Conservation (phyloP, 2,797 vertebrate species). For the Danionella dracula region DNA sequence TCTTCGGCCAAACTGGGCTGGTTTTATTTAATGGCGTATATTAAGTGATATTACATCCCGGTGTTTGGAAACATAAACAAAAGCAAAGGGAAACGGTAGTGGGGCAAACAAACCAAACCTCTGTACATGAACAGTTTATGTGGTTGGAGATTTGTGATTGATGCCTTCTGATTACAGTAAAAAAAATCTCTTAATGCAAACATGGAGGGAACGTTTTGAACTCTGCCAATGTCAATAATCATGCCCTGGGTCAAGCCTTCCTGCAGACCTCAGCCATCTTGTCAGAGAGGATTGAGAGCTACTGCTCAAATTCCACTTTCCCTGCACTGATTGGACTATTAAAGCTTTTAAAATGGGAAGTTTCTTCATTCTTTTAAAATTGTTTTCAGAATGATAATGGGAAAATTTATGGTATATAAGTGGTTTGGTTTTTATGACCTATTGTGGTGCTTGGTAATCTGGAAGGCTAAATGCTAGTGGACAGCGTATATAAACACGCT, state of each 20-base stretch:
- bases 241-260: slow-evolving; percentile 33
- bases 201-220: slow-evolving; percentile 38
- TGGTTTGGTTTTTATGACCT: slow-evolving; percentile 26
- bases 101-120: slow-evolving; percentile 34
- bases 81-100: slow-evolving; percentile 20
- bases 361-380: slow-evolving; percentile 20
- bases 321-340: slow-evolving; percentile 41
- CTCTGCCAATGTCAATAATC: slow-evolving; percentile 49
- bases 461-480: neutral
- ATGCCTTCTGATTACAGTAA: slow-evolving; percentile 53
- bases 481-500: no score
- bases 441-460: slow-evolving; percentile 4
- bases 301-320: slow-evolving; percentile 34
- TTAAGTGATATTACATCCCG: slow-evolving; percentile 33
- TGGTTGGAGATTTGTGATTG: slow-evolving; percentile 44
- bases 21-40: slow-evolving; percentile 41
- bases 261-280: slow-evolving; percentile 42
- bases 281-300: slow-evolving; percentile 38
- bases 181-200: slow-evolving; percentile 52
- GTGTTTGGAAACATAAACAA: slow-evolving; percentile 49
- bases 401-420: slow-evolving; percentile 30
- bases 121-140: slow-evolving; percentile 43
- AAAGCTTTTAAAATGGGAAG: slow-evolving; percentile 22
- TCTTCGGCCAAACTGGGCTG: slow-evolving; percentile 12
- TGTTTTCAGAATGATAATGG: slow-evolving; percentile 1